Conservation (phyloP, 2,113 vertebrate genomes). For the Odocoileus hemionus region DNA sequence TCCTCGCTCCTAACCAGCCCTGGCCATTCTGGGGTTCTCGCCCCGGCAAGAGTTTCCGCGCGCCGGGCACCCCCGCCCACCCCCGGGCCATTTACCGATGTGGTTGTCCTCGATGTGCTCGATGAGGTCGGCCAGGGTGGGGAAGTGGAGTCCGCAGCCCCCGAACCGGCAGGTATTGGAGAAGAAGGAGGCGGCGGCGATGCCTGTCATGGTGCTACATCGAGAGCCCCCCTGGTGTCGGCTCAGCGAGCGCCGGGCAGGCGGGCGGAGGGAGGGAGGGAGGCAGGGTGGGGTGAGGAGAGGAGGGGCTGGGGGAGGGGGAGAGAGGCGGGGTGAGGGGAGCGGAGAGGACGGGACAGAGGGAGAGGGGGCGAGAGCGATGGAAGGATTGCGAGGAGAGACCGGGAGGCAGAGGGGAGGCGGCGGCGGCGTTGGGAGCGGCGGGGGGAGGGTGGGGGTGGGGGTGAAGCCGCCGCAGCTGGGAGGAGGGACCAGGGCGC, state of each 20-base stretch:
- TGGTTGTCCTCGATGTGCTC: constrained; percentile 96
- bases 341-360: constrained; percentile 61
- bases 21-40: constrained; percentile 30
- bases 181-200: constrained; percentile 97
- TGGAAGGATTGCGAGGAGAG: constrained; percentile 76
- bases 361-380: constrained; percentile 62
- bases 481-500: constrained; percentile 83
- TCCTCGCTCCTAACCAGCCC: constrained; percentile 9
- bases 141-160: constrained; percentile 93
- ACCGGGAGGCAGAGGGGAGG: constrained; percentile 86
- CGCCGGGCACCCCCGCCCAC: constrained; percentile 47
- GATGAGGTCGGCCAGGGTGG: constrained; percentile 93
- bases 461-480: constrained; percentile 83
- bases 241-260: constrained; percentile 70
- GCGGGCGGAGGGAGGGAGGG: constrained; percentile 56
- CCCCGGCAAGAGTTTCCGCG: constrained; percentile 32
- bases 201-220: constrained; percentile 95
- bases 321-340: constrained; percentile 56
- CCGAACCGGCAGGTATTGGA: constrained; percentile 95
- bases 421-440: constrained; percentile 74
- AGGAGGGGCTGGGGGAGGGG: constrained; percentile 46
- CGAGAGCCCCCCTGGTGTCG: constrained; percentile 79
- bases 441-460: constrained; percentile 78
- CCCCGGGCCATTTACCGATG: constrained; percentile 86
- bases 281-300: constrained; percentile 55